Evolutionary conservation across 2,888 invertebrate species (phyloP), one percentile per base, ranked within the genome.

Genomic region (Dynastes hyllus): DNA sequence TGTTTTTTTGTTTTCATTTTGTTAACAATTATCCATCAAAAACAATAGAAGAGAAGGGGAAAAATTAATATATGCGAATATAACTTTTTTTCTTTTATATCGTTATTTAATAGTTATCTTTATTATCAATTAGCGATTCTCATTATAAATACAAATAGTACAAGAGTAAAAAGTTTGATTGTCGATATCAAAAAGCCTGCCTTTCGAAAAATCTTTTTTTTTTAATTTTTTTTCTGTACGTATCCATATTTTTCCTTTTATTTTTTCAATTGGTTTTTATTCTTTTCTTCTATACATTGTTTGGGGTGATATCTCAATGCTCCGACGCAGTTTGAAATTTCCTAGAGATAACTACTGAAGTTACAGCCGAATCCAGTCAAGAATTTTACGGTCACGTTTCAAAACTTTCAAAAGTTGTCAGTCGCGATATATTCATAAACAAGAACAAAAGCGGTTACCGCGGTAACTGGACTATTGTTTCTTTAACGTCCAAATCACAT

Each of bases 131-230:
- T 69, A 51, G 55, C 55, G 55, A 22, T 58, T 58, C 53, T 16
- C 53, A 13, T 16, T 58, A 58, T 58, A 58, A 58, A 75, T 75
- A 75, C 50, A 61, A 55, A 69, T 51, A 51, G 73, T 75, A 75
- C 61, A 66, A 69, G 22, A 51, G 73, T 75, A 75, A 75, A 73
- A 78, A 78, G 78, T 78, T 45, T 78, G 78, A 78, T 78, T 78
- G 78, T 78, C 78, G 66, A 75, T 78, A 55, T 78, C 78, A 78
- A 78, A 78, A 78, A 78, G 78, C 78, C 78, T 73, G 78, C 67
- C 63, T 58, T 78, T 45, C 40, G 53, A 61, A 63, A 27, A 45
- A 45, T 11, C 45, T 1, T 45, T 45, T 45, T 8, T 45, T 45
- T 45, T 11, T 1, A 8, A 66, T 66, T 66, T n/a, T 3, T 40